Conservation (phyloP, 2,113 vertebrate species). For the Camelus bactrianus region DNA sequence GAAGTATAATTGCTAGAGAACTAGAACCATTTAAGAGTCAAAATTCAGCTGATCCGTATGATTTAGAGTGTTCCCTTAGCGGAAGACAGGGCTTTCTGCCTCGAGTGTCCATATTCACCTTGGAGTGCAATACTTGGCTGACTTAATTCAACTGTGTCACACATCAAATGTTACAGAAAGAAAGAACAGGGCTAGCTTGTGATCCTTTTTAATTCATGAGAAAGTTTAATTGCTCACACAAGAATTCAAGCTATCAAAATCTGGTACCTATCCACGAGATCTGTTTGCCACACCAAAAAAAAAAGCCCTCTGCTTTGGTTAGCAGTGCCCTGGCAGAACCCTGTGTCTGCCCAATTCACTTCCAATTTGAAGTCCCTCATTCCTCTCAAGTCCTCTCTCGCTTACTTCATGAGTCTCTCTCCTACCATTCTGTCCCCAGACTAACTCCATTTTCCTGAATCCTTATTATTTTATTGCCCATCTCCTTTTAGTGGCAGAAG, state of each 20-base stretch:
- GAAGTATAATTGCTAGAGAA: background rate
- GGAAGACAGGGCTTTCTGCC: background rate
- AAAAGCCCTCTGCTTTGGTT: background rate
- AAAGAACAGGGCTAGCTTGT: background rate
- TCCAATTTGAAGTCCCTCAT: background rate
- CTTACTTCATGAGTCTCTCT: background rate
- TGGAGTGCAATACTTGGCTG: background rate
- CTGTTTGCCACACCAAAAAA: background rate
- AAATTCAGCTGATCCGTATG: background rate
- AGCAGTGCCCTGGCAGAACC: too few relatives aligned
- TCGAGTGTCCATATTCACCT: background rate
- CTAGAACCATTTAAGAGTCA: background rate
- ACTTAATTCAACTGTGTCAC: background rate
- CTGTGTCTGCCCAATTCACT: background rate
- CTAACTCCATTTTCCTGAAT: background rate
- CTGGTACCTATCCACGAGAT: background rate
- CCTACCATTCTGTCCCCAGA: background rate
- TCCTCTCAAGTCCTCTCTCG: background rate
- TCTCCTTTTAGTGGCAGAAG: background rate
- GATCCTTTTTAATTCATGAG: background rate
- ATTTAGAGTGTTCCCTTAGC: background rate
- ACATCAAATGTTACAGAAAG: background rate
- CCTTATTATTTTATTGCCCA: background rate
- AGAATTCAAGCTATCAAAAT: background rate
- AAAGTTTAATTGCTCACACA: conserved; percentile 3